phyloP scores from a whole-genome alignment of 1,140 invertebrate species.

The Lasaia peninsularis region DNA sequence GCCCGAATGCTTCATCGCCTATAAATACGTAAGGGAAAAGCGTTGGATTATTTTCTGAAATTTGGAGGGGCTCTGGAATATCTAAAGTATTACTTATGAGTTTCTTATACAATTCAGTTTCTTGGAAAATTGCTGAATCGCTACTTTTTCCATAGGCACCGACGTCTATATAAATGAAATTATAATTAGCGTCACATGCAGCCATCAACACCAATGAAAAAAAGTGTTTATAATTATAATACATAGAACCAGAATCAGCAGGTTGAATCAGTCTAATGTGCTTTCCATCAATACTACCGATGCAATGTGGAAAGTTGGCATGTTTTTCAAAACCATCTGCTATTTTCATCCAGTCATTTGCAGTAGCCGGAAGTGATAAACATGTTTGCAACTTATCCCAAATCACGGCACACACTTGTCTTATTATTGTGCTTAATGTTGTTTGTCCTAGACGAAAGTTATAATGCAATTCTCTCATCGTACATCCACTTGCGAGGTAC shows the following conservation, averaged over 20 bases:
- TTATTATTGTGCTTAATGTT: conserved; percentile 14
- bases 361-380: conserved; percentile 13
- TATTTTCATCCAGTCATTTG: conserved; percentile 16
- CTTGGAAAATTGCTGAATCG: conserved; percentile 5
- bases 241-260: conserved; percentile 4
- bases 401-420: conserved; percentile 14
- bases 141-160: conserved; percentile 4
- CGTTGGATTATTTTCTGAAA: conserved; percentile 13
- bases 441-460: conserved; percentile 15
- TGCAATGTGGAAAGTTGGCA: conserved; percentile 12
- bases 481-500: conserved; percentile 14
- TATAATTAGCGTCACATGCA: conserved; percentile 1
- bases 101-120: conserved; percentile 8
- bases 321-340: conserved; percentile 14
- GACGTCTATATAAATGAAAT: conserved; percentile 13
- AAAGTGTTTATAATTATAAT: conserved; percentile 10
- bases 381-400: conserved; percentile 13
- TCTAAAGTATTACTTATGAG: not conserved
- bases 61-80: conserved; percentile 12
- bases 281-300: conserved; percentile 5
- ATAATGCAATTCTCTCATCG: conserved; percentile 15
- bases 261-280: conserved; percentile 1
- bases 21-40: conserved; percentile 14
- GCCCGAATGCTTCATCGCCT: conserved; percentile 14
- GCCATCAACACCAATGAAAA: not conserved